Evolutionary conservation across 2,888 invertebrate species (phyloP), one percentile per base, ranked within the genome.

Genomic region (Synergus umbraculus): DNA sequence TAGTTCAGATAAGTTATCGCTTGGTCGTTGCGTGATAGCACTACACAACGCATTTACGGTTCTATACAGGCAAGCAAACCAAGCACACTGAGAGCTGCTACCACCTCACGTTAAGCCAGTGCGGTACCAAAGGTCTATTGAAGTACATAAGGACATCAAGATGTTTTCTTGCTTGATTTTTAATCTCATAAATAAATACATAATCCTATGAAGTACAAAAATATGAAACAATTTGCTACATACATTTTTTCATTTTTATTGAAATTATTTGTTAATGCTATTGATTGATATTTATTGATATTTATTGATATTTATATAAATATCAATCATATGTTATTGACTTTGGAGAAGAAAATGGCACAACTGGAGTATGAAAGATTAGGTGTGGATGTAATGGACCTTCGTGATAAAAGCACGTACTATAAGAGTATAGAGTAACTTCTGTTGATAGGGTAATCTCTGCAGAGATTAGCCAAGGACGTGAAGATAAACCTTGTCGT

Each of bases 391-490:
- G 54, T 54, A 49, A 73, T 73, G 69, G 69, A 69, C 49, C 73
- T 73, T 73, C 49, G 37, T 73, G 73, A 73, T 73, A 73, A 73
- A 54, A 73, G 73, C 54, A 73, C 54, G 73, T 54, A 69, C 67
- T 69, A 76, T 69, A 79, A 73, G 80, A 82, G 82, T 81, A 82
- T 83, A 79, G 81, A 77, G 83, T 84, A 82, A 83, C 82, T 83
- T 78, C 67, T 81, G 83, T 85, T 87, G 90, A 90, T 90, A 89
- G 87, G 86, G 87, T 90, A 91, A 91, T 91, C 91, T 91, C 86
- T 85, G 87, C 83, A 86, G 87, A 91, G 91, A 92, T 92, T 92
- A 92, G 90, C 89, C 92, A 91, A 92, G 92, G 92, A 89, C 91
- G 91, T 83, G 81, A 83, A 91, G 92, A 92, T 92, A 92, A 91